These are phyloP conservation scores for Nomada fabriciana DNA, from an alignment of 2,888 invertebrate species.

Conservation along the genomic window DNA sequence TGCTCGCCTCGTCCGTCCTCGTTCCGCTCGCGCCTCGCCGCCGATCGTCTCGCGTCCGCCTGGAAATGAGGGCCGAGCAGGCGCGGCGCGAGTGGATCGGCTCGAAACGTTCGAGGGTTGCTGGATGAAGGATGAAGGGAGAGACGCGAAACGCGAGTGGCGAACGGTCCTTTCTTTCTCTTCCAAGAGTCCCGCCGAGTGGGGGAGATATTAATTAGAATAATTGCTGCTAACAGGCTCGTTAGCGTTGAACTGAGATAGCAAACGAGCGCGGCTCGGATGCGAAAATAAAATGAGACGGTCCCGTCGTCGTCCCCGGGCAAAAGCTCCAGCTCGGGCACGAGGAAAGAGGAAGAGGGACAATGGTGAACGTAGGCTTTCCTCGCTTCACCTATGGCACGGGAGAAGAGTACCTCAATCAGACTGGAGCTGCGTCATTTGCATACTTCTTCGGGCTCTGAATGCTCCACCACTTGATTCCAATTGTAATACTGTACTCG, in stretches of 20 bases:
- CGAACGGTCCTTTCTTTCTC: slow-evolving; percentile 18
- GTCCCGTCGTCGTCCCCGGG: slow-evolving; percentile 54
- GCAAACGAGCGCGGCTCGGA: slow-evolving; percentile 78
- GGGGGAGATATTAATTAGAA: slow-evolving; percentile 84
- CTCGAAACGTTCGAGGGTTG: slow-evolving; percentile 41
- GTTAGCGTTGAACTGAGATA: slow-evolving; percentile 83
- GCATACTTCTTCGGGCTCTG: slow-evolving; percentile 79
- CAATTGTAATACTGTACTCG: background rate
- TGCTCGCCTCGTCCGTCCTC: slow-evolving; percentile 58
- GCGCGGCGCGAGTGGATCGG: slow-evolving; percentile 44
- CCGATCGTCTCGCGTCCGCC: slow-evolving; percentile 14
- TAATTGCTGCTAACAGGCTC: slow-evolving; percentile 84
- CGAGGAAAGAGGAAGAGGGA: slow-evolving; percentile 23
- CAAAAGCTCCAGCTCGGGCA: slow-evolving; percentile 49
- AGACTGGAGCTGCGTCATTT: slow-evolving; percentile 73
- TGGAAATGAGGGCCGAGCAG: slow-evolving; percentile 46
- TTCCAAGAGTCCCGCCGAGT: slow-evolving; percentile 56
- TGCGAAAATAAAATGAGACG: slow-evolving; percentile 78
- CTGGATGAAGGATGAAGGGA: slow-evolving; percentile 35
- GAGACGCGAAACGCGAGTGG: slow-evolving; percentile 49
- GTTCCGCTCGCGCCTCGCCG: slow-evolving; percentile 19
- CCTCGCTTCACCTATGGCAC: slow-evolving; percentile 51
- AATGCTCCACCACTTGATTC: slow-evolving; percentile 65
- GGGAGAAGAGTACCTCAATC: slow-evolving; percentile 73
- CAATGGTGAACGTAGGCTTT: slow-evolving; percentile 16